phyloP scores from a whole-genome alignment of 2,888 invertebrate species.

The Xanthia icteritia region DNA sequence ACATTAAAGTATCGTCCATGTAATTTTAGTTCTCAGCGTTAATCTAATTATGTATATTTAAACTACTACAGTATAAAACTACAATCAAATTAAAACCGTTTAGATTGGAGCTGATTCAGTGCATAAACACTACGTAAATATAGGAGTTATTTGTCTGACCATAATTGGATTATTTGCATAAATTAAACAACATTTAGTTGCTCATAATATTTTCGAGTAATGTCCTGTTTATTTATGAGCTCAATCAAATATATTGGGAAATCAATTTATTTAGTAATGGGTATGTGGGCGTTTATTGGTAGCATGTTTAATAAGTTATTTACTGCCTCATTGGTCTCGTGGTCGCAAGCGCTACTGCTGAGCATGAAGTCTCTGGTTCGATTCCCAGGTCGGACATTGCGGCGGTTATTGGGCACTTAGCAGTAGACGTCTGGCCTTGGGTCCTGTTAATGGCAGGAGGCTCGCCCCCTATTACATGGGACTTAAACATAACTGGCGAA shows the following conservation, averaged over 20 bases:
- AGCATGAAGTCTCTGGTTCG: no score
- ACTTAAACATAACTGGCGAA: no score
- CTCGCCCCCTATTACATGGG: no score
- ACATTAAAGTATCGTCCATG: neutral
- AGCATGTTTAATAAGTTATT: neutral
- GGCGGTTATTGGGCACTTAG: no score
- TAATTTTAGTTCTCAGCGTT: neutral
- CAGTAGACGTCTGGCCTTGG: no score
- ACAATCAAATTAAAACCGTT: conserved; percentile 31
- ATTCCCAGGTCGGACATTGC: no score
- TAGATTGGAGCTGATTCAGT: conserved; percentile 14
- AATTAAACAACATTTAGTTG: conserved; percentile 32
- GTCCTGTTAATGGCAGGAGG: no score
- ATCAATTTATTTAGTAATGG: conserved; percentile 25
- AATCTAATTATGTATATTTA: neutral
- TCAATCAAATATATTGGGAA: conserved; percentile 6
- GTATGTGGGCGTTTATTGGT: neutral
- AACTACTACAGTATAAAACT: neutral
- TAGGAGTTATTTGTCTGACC: conserved; percentile 35
- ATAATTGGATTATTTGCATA: conserved; percentile 50
- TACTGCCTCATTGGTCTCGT: no score
- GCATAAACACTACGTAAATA: conserved; percentile 28
- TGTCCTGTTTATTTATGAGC: conserved; percentile 9
- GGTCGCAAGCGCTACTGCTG: no score
- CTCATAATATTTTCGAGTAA: conserved; percentile 13